Conservation (phyloP, 2,888 invertebrate genomes). For the Euspilapteryx auroguttella region DNA sequence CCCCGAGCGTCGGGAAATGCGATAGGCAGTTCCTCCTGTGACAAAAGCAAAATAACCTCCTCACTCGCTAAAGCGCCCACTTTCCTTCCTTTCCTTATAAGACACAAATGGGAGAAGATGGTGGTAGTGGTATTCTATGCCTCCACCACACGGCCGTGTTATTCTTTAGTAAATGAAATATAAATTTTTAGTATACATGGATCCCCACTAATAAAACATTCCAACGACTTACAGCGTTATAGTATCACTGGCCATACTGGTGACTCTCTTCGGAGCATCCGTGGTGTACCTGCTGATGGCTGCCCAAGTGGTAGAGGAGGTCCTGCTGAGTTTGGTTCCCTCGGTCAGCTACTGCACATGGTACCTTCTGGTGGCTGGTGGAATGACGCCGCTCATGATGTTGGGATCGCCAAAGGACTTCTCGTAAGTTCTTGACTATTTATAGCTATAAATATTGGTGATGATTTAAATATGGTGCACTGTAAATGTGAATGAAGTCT, state of each 20-base stretch:
- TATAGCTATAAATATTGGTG: background rate
- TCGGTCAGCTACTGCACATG: conserved; percentile 63
- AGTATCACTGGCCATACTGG: conserved; percentile 64
- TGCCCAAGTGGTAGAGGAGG: conserved; percentile 64
- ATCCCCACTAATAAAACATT: too few relatives aligned
- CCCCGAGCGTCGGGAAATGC: too few relatives aligned
- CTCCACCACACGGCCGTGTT: too few relatives aligned
- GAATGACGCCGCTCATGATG: conserved; percentile 65
- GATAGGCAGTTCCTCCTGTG: too few relatives aligned
- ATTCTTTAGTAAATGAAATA: too few relatives aligned
- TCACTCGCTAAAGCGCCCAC: too few relatives aligned
- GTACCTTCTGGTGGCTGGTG: conserved; percentile 62
- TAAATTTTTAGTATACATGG: too few relatives aligned
- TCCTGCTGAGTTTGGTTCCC: conserved; percentile 48
- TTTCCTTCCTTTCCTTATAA: background rate
- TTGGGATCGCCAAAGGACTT: conserved; percentile 73
- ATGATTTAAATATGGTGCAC: too few relatives aligned
- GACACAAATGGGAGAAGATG: too few relatives aligned
- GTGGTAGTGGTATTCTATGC: too few relatives aligned
- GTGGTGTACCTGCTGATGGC: conserved; percentile 69
- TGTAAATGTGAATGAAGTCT: too few relatives aligned
- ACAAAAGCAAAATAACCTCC: too few relatives aligned
- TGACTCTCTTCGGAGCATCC: conserved; percentile 68
- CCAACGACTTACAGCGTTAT: conserved; percentile 35
- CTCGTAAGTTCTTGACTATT: conserved; percentile 46